phyloP scores from a whole-genome alignment of 2,797 vertebrate species.

The Sebastes steindachneri region DNA sequence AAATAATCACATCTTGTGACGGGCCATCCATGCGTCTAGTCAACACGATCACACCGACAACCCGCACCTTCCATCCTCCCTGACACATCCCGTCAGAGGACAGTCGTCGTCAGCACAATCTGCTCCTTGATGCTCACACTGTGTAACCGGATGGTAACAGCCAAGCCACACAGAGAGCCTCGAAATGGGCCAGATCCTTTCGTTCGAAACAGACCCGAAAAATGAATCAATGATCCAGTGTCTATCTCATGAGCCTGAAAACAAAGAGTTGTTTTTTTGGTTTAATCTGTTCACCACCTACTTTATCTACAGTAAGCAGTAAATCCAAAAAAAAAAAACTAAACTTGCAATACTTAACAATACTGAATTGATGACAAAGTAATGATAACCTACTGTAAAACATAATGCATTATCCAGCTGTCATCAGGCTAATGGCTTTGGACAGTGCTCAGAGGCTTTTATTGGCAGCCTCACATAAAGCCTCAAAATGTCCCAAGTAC shows the following conservation, averaged over 20 bases:
- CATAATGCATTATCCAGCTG: slow-evolving; percentile 7
- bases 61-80: slow-evolving; percentile 42
- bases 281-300: not conserved
- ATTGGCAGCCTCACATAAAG: slow-evolving; percentile 53
- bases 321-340: not conserved
- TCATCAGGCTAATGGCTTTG: slow-evolving; percentile 36
- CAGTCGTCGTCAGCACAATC: slow-evolving; percentile 68
- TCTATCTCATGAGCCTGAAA: not conserved
- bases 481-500: slow-evolving; percentile 51
- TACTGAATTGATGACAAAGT: slow-evolving; percentile 17
- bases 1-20: slow-evolving; percentile 47
- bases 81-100: slow-evolving; percentile 42
- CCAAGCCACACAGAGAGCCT: slow-evolving; percentile 44
- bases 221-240: slow-evolving; percentile 1
- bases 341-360: not conserved
- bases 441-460: slow-evolving; percentile 45
- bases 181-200: slow-evolving; percentile 39
- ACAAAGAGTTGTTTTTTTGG: not conserved
- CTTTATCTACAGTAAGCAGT: not conserved
- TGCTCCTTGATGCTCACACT: slow-evolving; percentile 67
- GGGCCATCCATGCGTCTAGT: slow-evolving; percentile 16
- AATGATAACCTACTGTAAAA: slow-evolving; percentile 17
- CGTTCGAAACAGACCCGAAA: not conserved
- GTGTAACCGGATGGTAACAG: slow-evolving; percentile 55
- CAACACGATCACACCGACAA: slow-evolving; percentile 49